phyloP scores from a whole-genome alignment of 2,888 invertebrate species.

The Panopea generosa region DNA sequence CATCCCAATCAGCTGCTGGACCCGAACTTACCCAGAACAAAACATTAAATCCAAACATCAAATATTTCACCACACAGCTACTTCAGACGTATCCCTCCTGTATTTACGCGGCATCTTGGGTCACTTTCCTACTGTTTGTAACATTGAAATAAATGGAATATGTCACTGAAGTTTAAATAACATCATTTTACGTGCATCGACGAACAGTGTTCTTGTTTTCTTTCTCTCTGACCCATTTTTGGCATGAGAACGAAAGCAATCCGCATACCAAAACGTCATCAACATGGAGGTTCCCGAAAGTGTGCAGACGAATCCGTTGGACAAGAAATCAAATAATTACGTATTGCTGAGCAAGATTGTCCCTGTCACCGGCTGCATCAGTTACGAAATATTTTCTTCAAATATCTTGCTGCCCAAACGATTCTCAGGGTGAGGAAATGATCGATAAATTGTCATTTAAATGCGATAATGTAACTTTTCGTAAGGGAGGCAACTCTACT shows the following conservation, averaged over 20 bases:
- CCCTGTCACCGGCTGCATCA: conserved; percentile 73
- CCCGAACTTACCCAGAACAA: conserved; percentile 96
- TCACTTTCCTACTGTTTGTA: background rate
- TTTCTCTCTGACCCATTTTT: background rate
- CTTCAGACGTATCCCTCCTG: conserved; percentile 85
- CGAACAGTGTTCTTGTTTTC: too few species aligned
- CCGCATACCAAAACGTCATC: conserved; percentile 17
- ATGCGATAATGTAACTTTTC: background rate
- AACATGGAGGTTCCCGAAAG: conserved; percentile 11
- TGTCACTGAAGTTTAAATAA: too few species aligned
- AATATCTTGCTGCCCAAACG: conserved; percentile 75
- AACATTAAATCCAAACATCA: conserved; percentile 99
- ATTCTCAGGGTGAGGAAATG: conserved; percentile 70
- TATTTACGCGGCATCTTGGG: conserved; percentile 64
- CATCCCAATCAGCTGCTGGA: too few species aligned
- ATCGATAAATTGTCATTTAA: background rate
- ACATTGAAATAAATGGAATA: background rate
- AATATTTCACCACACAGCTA: conserved; percentile 99
- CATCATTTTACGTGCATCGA: too few species aligned
- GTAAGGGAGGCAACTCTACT: conserved; percentile 13
- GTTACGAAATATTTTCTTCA: conserved; percentile 75
- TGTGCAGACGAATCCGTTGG: conserved; percentile 6
- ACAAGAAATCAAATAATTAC: conserved; percentile 7
- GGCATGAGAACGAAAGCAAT: background rate
- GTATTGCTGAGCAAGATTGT: conserved; percentile 60